Evolutionary conservation across 2,888 invertebrate species (phyloP).

Genomic region (Acanthococcus lagerstroemiae): DNA sequence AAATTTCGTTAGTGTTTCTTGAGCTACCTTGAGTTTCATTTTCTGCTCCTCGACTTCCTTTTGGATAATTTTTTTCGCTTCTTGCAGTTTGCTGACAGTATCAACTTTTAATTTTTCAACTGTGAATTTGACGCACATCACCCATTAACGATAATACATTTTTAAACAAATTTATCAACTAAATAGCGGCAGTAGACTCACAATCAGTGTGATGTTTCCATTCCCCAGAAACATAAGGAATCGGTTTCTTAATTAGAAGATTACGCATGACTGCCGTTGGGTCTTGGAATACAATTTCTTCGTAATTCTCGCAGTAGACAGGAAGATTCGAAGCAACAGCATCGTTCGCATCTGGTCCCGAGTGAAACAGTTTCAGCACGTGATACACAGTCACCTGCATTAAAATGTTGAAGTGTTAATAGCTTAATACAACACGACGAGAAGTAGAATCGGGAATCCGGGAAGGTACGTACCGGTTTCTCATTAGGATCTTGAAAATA

Average conservation of each 20-base stretch:
- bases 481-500: conserved; percentile 95
- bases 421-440: background rate
- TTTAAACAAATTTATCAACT: background rate
- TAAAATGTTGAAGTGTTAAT: background rate
- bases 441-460: background rate
- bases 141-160: background rate
- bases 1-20: conserved; percentile 22
- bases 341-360: conserved; percentile 45
- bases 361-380: conserved; percentile 86
- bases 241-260: conserved; percentile 4
- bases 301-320: conserved; percentile 86
- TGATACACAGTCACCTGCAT: conserved; percentile 87
- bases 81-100: conserved; percentile 17
- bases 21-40: conserved; percentile 21
- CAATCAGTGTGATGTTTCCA: conserved; percentile 28
- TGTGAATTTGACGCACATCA: no score
- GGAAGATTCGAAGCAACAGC: conserved; percentile 37
- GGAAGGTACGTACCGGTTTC: conserved; percentile 59
- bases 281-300: conserved; percentile 90
- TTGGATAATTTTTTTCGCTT: conserved; percentile 13
- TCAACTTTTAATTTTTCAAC: conserved; percentile 25
- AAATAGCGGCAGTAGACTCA: no score
- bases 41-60: conserved; percentile 26
- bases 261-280: conserved; percentile 68
- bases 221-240: conserved; percentile 23